phyloP scores from a whole-genome alignment of 2,888 invertebrate genomes.

The Platycheirus albimanus region DNA sequence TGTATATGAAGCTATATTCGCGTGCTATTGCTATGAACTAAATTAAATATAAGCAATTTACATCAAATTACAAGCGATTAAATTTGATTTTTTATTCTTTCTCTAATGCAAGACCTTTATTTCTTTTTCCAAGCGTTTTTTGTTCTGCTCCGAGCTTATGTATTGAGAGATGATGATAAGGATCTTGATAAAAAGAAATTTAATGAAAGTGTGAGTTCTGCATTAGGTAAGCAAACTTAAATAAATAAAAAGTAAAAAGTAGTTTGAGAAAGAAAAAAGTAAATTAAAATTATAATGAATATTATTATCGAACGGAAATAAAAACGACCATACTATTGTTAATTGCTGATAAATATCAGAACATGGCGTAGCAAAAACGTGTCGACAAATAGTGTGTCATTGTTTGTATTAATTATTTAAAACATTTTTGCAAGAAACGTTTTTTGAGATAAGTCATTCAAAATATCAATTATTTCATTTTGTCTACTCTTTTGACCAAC shows the following conservation, averaged over 20 bases:
- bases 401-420: too few relatives aligned
- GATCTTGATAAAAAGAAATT: neutral
- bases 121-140: neutral
- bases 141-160: slow-evolving; percentile 1
- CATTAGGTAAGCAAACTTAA: slow-evolving; percentile 26
- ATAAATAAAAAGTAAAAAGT: slow-evolving; percentile 20
- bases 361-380: neutral
- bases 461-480: too few relatives aligned
- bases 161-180: slow-evolving; percentile 5
- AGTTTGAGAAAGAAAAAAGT: neutral
- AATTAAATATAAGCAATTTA: slow-evolving; percentile 23
- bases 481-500: too few relatives aligned
- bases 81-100: slow-evolving; percentile 3
- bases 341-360: neutral
- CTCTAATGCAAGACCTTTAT: neutral
- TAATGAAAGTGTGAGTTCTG: slow-evolving; percentile 5
- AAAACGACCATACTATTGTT: neutral
- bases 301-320: neutral
- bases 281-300: neutral
- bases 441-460: too few relatives aligned
- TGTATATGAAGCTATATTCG: too few relatives aligned
- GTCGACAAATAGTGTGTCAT: neutral
- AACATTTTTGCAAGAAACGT: too few relatives aligned
- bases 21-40: slow-evolving; percentile 8
- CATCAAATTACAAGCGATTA: slow-evolving; percentile 31